A percentile compares a stretch with the other conserved stretches of the same genome.
phyloP scores from a whole-genome alignment of 2,797 vertebrate species.

The Lutjanus campechanus region DNA sequence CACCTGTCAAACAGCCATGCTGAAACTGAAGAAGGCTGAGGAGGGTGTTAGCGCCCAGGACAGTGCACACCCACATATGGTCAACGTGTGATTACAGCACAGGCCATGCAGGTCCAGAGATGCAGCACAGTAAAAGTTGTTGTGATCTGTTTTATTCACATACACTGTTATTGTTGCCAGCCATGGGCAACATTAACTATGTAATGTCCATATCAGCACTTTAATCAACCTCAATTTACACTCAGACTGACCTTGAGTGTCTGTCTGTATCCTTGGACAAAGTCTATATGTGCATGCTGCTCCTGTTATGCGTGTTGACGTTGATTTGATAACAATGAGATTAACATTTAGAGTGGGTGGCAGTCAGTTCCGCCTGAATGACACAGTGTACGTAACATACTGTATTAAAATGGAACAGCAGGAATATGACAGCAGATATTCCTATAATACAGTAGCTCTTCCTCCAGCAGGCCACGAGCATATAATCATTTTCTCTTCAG shows the following conservation, averaged over 20 bases:
- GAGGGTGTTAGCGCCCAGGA: too few relatives aligned
- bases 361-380: conserved; percentile 54
- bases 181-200: neutral
- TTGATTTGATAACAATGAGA: conserved; percentile 77
- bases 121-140: too few relatives aligned
- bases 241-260: conserved; percentile 55
- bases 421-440: conserved; percentile 66
- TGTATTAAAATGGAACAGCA: conserved; percentile 63
- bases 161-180: neutral
- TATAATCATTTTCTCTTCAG: conserved; percentile 47
- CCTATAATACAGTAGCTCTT: conserved; percentile 40
- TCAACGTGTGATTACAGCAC: conserved; percentile 27
- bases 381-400: conserved; percentile 43
- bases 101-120: neutral
- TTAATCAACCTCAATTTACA: conserved; percentile 38
- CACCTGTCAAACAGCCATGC: too few relatives aligned
- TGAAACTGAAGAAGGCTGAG: too few relatives aligned
- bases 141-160: conserved; percentile 15
- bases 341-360: conserved; percentile 79
- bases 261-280: conserved; percentile 34
- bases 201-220: conserved; percentile 45
- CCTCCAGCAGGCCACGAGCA: conserved; percentile 24
- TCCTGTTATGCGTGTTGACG: conserved; percentile 51
- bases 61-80: neutral
- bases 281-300: conserved; percentile 37